A percentile compares a stretch with the other conserved stretches of the same genome.
Evolutionary conservation across 2,888 invertebrate species (phyloP).

Genomic region (Cheilosia grossa): DNA sequence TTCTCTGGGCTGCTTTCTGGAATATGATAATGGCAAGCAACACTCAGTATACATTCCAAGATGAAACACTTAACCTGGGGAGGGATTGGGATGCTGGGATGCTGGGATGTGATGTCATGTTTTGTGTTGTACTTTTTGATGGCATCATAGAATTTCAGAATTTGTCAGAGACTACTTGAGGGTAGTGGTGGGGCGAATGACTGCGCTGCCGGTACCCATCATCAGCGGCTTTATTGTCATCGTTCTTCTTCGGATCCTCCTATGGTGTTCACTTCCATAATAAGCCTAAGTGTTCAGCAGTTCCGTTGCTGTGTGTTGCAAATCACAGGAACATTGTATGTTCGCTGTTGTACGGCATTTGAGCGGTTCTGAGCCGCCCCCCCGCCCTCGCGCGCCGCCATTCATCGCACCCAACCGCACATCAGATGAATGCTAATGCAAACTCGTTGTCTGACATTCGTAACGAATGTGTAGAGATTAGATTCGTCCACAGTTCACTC

Average conservation of each 20-base stretch:
- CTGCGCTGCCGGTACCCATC: constrained; percentile 56
- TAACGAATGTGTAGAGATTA: constrained; percentile 74
- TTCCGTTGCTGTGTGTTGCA: constrained; percentile 61
- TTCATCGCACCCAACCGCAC: constrained; percentile 65
- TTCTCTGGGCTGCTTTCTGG: constrained; percentile 52
- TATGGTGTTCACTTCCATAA: constrained; percentile 43
- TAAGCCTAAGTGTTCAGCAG: constrained; percentile 75
- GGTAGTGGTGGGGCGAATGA: constrained; percentile 31
- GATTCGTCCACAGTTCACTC: constrained; percentile 69
- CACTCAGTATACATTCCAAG: constrained; percentile 71
- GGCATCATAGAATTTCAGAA: constrained; percentile 74
- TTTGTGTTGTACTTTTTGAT: constrained; percentile 74
- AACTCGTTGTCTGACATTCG: constrained; percentile 73
- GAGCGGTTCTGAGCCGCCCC: constrained; percentile 38
- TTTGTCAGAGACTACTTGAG: constrained; percentile 53
- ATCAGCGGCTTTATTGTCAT: constrained; percentile 72
- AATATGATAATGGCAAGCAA: constrained; percentile 73
- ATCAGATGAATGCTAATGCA: constrained; percentile 74
- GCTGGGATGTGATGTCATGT: constrained; percentile 69
- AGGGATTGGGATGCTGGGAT: constrained; percentile 18
- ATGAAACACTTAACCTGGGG: constrained; percentile 74
- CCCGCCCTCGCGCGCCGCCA: background rate
- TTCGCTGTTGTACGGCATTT: constrained; percentile 38
- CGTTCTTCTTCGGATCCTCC: constrained; percentile 44
- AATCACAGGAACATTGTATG: constrained; percentile 67